Evolutionary conservation across 2,888 invertebrate species (phyloP), one percentile per base, ranked within the genome.

Genomic region (Mythimna ferrago): DNA sequence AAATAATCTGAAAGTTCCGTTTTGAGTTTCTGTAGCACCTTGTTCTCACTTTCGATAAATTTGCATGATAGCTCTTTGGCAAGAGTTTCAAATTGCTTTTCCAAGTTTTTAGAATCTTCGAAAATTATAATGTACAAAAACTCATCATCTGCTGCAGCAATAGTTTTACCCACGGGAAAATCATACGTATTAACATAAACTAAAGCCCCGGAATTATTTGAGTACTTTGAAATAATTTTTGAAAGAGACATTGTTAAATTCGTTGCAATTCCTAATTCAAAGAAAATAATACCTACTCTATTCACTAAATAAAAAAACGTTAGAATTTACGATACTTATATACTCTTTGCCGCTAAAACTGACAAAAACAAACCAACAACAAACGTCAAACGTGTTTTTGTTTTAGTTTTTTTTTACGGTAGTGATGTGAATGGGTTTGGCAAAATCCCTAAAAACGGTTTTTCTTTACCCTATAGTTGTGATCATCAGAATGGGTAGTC

Each of bases 31-130:
- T 86, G 51, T 6, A 94, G 78, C 26, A 93, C 66, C 73, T 88
- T 85, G 76, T 93, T 95, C 53, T 88, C 90, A n/a, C 86, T 83
- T 80, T 91, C 83, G 7, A 88, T 66, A 84, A 90, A 93, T 61
- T 82, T 78, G 82, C 94, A 93, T 16, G 81, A 77, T 38, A 91
- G 66, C 54, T 91, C 87, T 38, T 90, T 78, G 32, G 89, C 84
- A 21, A 94, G 71, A 16, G 69, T 76, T 77, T 91, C 86, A 74
- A 95, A 89, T 70, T 78, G 86, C 78, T 92, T 94, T 38, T 91
- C 91, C 7, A 93, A 82, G 61, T 90, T 92, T 83, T 94, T 93
- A 0, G 94, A 92, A 81, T 95, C 94, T 75, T 92, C 92, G 81
- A 94, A 94, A 38, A 83, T 80, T 53, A 95, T 86, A 54, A 93